These are phyloP conservation scores for Incurvaria masculella DNA, from an alignment of 2,888 invertebrate genomes.

Conservation along the genomic window DNA sequence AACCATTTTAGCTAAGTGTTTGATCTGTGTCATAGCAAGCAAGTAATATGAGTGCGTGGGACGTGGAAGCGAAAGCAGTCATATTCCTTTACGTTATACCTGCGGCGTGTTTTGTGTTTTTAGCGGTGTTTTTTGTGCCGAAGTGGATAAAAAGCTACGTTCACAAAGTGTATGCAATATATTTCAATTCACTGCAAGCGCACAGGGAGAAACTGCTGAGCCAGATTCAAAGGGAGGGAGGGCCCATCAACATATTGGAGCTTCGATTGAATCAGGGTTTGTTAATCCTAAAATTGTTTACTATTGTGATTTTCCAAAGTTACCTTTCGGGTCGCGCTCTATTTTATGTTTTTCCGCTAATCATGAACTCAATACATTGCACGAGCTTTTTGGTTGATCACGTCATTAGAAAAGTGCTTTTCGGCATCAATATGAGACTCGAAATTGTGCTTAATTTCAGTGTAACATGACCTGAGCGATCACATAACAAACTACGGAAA, in stretches of 20 bases:
- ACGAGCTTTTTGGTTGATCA: too few relatives aligned
- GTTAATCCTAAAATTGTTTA: too few relatives aligned
- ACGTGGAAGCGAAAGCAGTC: neutral
- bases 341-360: neutral
- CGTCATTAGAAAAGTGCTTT: too few relatives aligned
- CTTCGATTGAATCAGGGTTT: neutral
- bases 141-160: neutral
- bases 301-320: too few relatives aligned
- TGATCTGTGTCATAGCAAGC: too few relatives aligned
- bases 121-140: neutral
- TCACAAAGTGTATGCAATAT: neutral
- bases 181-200: neutral
- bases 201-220: neutral
- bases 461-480: too few relatives aligned
- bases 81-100: neutral
- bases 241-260: neutral
- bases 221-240: neutral
- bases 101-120: neutral
- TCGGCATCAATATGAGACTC: too few relatives aligned
- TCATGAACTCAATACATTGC: neutral
- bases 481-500: too few relatives aligned
- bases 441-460: too few relatives aligned
- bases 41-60: neutral
- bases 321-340: neutral
- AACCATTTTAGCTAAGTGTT: too few relatives aligned